These are phyloP conservation scores for Cephus sareptanus DNA, from an alignment of 2,888 invertebrate species.

Conservation along the genomic window DNA sequence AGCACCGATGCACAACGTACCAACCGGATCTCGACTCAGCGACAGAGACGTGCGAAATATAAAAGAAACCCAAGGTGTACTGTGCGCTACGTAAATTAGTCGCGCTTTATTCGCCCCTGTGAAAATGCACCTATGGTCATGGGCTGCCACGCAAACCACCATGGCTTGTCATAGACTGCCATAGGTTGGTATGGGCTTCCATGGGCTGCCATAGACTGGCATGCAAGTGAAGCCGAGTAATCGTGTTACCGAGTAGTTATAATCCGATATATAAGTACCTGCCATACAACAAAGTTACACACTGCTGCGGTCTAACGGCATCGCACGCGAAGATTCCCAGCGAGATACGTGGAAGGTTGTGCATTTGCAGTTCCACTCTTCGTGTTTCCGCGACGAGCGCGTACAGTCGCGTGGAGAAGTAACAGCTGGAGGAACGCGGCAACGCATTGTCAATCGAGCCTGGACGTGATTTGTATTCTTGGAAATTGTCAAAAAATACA, in stretches of 20 bases:
- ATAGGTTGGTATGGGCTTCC: no score
- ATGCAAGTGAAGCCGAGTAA: not conserved
- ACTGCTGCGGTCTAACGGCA: not conserved
- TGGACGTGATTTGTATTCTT: no score
- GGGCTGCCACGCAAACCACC: no score
- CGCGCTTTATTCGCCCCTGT: not conserved
- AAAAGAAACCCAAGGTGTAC: not conserved
- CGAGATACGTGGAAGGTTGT: constrained; percentile 1
- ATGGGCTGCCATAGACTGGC: not conserved
- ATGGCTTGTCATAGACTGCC: no score
- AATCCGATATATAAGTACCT: constrained; percentile 4
- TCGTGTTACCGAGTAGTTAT: constrained; percentile 6
- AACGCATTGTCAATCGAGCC: not conserved
- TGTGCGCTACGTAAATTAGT: not conserved
- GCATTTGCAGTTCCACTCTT: constrained; percentile 2
- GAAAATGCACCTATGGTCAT: not conserved
- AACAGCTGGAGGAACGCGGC: not conserved
- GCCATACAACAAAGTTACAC: constrained; percentile 3
- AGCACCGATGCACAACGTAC: no score
- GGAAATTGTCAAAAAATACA: not conserved
- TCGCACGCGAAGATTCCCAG: constrained; percentile 1
- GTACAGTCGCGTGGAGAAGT: not conserved
- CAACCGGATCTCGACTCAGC: not conserved
- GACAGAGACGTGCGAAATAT: not conserved
- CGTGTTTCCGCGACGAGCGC: not conserved